phyloP scores from a whole-genome alignment of 2,113 vertebrate species.

The Rhadina sibilatrix region DNA sequence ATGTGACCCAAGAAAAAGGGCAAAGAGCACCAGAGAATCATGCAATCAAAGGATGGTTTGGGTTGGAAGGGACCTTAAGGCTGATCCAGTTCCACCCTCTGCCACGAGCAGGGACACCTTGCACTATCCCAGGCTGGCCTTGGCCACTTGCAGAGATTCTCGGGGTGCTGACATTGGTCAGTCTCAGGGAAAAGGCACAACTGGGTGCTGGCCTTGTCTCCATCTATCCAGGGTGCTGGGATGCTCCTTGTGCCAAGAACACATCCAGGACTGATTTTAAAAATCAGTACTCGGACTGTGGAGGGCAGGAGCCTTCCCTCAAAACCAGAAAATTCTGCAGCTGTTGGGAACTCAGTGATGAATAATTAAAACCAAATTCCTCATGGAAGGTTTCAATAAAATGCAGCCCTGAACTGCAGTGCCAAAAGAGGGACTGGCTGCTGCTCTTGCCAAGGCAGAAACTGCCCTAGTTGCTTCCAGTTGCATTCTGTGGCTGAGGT shows the following conservation, averaged over 20 bases:
- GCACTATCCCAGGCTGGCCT: not conserved
- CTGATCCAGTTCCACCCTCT: not conserved
- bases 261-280: slow-evolving; percentile 12
- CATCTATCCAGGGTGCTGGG: not conserved
- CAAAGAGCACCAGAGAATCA: not conserved
- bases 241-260: not conserved
- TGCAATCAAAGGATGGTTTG: not conserved
- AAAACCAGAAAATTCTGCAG: slow-evolving; percentile 37
- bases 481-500: not conserved
- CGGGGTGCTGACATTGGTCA: not conserved
- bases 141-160: not conserved
- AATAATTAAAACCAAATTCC: slow-evolving; percentile 62
- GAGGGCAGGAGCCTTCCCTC: slow-evolving; percentile 41
- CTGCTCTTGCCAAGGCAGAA: slow-evolving; percentile 30
- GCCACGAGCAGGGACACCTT: not conserved
- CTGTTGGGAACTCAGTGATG: slow-evolving; percentile 39
- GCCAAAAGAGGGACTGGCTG: slow-evolving; percentile 17
- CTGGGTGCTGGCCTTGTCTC: not conserved
- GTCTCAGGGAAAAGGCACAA: not conserved
- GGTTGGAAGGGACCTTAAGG: not conserved
- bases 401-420: slow-evolving; percentile 9
- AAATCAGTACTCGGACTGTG: not conserved
- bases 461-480: slow-evolving; percentile 52
- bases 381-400: slow-evolving; percentile 54
- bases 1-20: not conserved